phyloP scores from a whole-genome alignment of 2,797 vertebrate genomes.

The Poeciliopsis infans region DNA sequence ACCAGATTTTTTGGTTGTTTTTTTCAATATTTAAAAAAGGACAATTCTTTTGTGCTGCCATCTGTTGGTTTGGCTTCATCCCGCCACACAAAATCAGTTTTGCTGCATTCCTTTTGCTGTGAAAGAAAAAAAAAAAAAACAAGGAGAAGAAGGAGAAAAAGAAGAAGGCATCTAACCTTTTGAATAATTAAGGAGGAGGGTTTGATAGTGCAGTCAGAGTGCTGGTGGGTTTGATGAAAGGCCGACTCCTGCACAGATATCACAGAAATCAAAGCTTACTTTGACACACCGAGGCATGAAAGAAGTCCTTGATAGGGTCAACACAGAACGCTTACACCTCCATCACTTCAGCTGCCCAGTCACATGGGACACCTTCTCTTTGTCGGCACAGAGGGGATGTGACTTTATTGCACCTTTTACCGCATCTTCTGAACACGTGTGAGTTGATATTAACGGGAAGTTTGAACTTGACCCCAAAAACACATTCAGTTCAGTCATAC shows the following conservation, averaged over 20 bases:
- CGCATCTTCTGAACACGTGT: conserved; percentile 3
- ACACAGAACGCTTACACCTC: conserved; percentile 22
- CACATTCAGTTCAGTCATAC: conserved; percentile 24
- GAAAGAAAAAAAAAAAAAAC: background rate
- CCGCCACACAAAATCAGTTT: conserved; percentile 9
- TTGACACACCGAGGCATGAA: conserved; percentile 36
- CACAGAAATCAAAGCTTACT: conserved; percentile 56
- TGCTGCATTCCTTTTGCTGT: conserved; percentile 14
- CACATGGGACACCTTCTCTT: conserved; percentile 23
- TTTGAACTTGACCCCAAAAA: background rate
- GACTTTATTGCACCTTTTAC: conserved; percentile 27
- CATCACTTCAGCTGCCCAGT: conserved; percentile 22
- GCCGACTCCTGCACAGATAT: conserved; percentile 37
- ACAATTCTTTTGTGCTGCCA: background rate
- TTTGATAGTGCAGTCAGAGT: conserved; percentile 44
- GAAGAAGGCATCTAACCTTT: conserved; percentile 28
- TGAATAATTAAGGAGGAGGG: conserved; percentile 51
- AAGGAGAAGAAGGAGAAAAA: conserved; percentile 6
- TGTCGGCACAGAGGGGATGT: conserved; percentile 20
- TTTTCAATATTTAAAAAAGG: background rate
- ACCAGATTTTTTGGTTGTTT: background rate
- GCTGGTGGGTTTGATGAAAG: conserved; percentile 45
- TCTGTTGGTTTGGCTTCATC: conserved; percentile 4
- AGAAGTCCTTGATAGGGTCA: conserved; percentile 44
- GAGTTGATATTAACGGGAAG: conserved; percentile 28